Evolutionary conservation across 2,113 vertebrate genomes (phyloP).

Genomic region (Cromileptes altivelis): DNA sequence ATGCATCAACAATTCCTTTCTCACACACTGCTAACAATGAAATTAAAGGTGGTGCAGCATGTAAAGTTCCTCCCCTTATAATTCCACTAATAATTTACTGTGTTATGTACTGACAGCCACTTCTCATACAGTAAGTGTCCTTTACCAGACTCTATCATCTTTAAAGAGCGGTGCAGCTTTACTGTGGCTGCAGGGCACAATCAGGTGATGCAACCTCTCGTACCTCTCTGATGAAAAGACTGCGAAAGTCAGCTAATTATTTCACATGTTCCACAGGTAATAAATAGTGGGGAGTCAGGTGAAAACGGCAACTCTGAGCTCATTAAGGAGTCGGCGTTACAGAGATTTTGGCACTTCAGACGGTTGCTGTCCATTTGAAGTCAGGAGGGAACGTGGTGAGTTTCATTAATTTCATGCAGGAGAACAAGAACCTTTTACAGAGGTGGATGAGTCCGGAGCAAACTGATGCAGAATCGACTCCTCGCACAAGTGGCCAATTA

Average conservation of each 20-base stretch:
- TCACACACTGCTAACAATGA: background rate
- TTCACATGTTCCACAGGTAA: conserved; percentile 63
- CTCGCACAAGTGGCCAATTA: conserved; percentile 37
- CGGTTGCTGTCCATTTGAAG: conserved; percentile 73
- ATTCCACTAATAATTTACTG: background rate
- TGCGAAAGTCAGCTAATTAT: conserved; percentile 50
- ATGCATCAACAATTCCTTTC: background rate
- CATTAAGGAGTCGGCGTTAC: conserved; percentile 57
- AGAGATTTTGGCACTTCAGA: conserved; percentile 68
- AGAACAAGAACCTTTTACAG: conserved; percentile 31
- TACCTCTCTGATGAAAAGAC: conserved; percentile 63
- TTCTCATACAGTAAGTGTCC: background rate
- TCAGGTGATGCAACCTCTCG: conserved; percentile 62
- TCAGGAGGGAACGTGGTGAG: conserved; percentile 54
- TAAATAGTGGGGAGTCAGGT: conserved; percentile 64
- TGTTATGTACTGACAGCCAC: conserved; percentile 26
- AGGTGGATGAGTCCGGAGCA: conserved; percentile 37
- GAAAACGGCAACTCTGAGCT: conserved; percentile 67
- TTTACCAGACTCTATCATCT: conserved; percentile 18
- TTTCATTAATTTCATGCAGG: conserved; percentile 60
- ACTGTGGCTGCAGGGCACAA: conserved; percentile 34
- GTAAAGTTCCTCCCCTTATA: background rate
- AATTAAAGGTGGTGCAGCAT: background rate
- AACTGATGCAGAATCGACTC: conserved; percentile 30
- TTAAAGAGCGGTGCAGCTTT: conserved; percentile 36